Base-by-base conservation (phyloP, 2,888 invertebrate genomes). In the Oscheius onirici region DNA sequence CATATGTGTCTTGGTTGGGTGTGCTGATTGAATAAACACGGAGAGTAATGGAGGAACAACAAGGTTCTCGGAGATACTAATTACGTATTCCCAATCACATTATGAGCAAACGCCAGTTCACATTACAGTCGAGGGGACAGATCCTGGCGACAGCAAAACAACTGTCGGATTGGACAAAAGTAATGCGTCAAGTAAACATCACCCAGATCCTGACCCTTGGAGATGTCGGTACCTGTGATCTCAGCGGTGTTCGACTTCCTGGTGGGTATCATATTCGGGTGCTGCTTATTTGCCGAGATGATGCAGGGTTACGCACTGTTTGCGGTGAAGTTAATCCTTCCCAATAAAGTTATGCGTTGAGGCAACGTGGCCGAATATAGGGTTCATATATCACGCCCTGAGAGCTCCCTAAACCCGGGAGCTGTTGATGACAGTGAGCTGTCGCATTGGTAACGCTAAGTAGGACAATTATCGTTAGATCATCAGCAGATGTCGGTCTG, bases 11-110 rank as follows among this genome's bases (percentile, higher is more conserved):
- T 52, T 43, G 26, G 28, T 34, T 22, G 22, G 41, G 52, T 66
- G 41, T 52, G 66, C 66, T 66, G 66, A 66, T 66, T 66, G 66
- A 66, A 66, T 66, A 52, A 66, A 66, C 66, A 66, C 66, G 66
- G 24, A 51, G 66, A 41, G 66, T 66, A 66, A 66, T 66, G 66
- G 66, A 54, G 52, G 54, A 66, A 66, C 66, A 66, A 66, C 66
- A 66, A 66, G 66, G 41, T 49, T 46, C 49, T 49, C 49, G 46
- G 17, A 34, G 34, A 34, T 20, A 54, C 66, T 66, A 66, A 66
- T 66, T 66, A 66, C 54, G 66, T 34, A 22, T 66, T 66, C 66
- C 54, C 66, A 66, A 66, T 66, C 43, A 54, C 54, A 54, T 66
- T 66, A 66, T 52, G 63, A 51, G 60, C 43, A 3, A 60, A 60